These are phyloP conservation scores for Grammomys dolichurus DNA, from an alignment of 2,113 vertebrate genomes.

Conservation along the genomic window DNA sequence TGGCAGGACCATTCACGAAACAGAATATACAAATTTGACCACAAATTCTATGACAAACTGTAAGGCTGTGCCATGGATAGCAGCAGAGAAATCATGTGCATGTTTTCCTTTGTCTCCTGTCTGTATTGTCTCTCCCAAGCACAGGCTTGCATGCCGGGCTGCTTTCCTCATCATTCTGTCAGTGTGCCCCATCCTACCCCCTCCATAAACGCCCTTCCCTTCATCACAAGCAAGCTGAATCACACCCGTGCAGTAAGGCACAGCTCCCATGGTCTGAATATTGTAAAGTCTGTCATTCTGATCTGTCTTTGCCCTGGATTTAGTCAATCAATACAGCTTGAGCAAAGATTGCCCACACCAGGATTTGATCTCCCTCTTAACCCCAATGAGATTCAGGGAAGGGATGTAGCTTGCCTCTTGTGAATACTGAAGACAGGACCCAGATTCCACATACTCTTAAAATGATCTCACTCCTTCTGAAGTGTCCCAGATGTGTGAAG, in stretches of 20 bases:
- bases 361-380: neutral
- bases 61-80: neutral
- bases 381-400: neutral
- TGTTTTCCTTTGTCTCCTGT: neutral
- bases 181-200: neutral
- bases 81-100: rapidly evolving
- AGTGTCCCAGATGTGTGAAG: constrained; percentile 49
- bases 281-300: neutral
- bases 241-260: neutral
- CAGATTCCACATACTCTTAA: constrained; percentile 1
- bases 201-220: neutral
- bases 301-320: neutral
- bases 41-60: neutral
- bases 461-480: neutral
- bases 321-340: neutral
- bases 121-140: neutral
- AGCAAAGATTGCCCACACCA: neutral
- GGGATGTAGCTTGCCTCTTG: neutral
- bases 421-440: neutral
- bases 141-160: neutral
- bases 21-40: neutral
- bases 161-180: neutral
- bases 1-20: neutral
- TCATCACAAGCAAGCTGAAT: neutral
- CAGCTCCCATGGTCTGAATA: neutral